These are phyloP conservation scores for Taenaris catops DNA, from an alignment of 2,888 invertebrate genomes.

Conservation along the genomic window DNA sequence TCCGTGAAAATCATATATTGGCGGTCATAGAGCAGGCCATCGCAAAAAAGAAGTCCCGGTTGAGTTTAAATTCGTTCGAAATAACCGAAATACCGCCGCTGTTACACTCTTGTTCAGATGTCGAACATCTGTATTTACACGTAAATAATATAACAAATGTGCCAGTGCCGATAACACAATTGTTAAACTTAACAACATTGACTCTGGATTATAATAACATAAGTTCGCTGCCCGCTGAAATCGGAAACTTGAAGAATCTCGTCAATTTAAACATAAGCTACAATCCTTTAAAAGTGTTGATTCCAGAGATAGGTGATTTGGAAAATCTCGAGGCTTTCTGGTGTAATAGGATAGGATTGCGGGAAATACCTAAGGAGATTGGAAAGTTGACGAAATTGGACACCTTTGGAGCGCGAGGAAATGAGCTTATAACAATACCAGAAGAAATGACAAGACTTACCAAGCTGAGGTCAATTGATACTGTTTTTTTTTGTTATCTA, in stretches of 20 bases:
- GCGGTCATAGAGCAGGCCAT: slow-evolving; percentile 83
- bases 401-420: slow-evolving; percentile 84
- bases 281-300: slow-evolving; percentile 79
- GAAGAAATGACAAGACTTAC: slow-evolving; percentile 75
- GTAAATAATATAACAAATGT: slow-evolving; percentile 80
- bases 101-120: slow-evolving; percentile 75
- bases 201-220: slow-evolving; percentile 84
- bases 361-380: slow-evolving; percentile 80
- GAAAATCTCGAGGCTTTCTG: slow-evolving; percentile 82
- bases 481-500: no score
- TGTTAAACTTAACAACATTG: slow-evolving; percentile 80
- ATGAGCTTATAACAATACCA: slow-evolving; percentile 78
- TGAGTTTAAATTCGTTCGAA: slow-evolving; percentile 83
- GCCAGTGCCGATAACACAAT: slow-evolving; percentile 64
- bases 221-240: slow-evolving; percentile 77
- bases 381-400: slow-evolving; percentile 80
- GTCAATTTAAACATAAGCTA: slow-evolving; percentile 83
- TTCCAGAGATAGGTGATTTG: slow-evolving; percentile 80
- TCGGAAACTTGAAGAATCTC: slow-evolving; percentile 79
- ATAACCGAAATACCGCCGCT: slow-evolving; percentile 80
- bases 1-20: slow-evolving; percentile 83
- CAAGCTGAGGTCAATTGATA: slow-evolving; percentile 79
- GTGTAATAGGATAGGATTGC: slow-evolving; percentile 81
- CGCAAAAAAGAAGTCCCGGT: slow-evolving; percentile 75
- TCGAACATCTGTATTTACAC: slow-evolving; percentile 82